phyloP scores from a whole-genome alignment of 1,140 invertebrate genomes.

The Drosophila sproati region DNA sequence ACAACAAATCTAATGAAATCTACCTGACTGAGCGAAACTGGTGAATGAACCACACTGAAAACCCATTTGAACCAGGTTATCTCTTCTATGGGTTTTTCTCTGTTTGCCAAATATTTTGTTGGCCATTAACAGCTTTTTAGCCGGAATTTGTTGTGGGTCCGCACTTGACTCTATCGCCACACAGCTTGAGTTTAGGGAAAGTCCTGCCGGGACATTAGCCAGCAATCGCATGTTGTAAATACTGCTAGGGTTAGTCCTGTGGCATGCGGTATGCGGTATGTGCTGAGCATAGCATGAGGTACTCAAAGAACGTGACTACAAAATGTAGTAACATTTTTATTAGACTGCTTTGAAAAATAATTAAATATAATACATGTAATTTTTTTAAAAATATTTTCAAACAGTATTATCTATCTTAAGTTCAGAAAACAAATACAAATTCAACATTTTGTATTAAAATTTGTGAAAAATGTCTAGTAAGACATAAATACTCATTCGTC shows the following conservation, averaged over 20 bases:
- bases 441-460: no score
- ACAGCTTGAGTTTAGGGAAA: conserved; percentile 61
- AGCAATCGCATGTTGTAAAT: conserved; percentile 53
- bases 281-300: conserved; percentile 53
- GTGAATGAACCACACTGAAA: conserved; percentile 64
- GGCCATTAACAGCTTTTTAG: conserved; percentile 76
- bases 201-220: conserved; percentile 35
- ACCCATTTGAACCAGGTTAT: conserved; percentile 4
- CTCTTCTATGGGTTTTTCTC: conserved; percentile 34
- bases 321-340: conserved; percentile 26
- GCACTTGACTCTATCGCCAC: conserved; percentile 73
- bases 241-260: conserved; percentile 62
- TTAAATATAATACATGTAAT: no score
- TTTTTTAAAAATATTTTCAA: not conserved
- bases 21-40: conserved; percentile 56
- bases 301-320: conserved; percentile 4
- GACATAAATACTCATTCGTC: no score
- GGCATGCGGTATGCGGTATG: conserved; percentile 33
- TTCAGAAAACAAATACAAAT: no score
- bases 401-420: not conserved
- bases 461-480: no score
- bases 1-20: conserved; percentile 48
- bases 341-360: not conserved
- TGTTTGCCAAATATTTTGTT: conserved; percentile 12
- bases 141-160: conserved; percentile 57